Base-by-base conservation (phyloP, 1,140 invertebrate genomes). In the Drosophila varians region DNA sequence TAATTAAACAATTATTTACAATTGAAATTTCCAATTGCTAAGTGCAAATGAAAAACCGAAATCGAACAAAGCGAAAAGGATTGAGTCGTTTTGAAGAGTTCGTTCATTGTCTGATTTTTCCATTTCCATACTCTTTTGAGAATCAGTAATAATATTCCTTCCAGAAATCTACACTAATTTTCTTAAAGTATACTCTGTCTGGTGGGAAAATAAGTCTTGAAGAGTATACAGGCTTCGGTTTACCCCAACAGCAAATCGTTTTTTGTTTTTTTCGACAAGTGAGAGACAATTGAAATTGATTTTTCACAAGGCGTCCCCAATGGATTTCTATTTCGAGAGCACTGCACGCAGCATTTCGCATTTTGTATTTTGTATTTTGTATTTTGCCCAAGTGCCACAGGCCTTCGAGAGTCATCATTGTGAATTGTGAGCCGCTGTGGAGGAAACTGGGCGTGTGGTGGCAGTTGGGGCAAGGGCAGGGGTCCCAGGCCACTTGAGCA, bases 1-100 rank as follows among this genome's bases (percentile, higher is more conserved):
- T 84, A 84, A 84, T 84, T 86, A 86, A 83, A 66, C 65, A 74
- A 83, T 82, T 79, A 79, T 79, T 76, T 80, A 78, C 80, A 80
- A 84, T 84, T 84, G 65, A 87, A 82, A 82, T 73, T 70, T 45
- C 46, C 74, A 84, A 70, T 82, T 60, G 64, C 70, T 43, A 69
- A 78, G 61, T 78, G 75, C 74, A 79, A 69, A 74, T 38, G 57
- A 60, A 74, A 78, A 51, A 49, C 21, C 47, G 47, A 70, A 74
- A 57, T 26, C 62, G 65, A 62, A 73, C 71, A 61, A 73, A 73
- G 43, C 42, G 16, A 14, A 49, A 62, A 45, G 28, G 56, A 47
- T 54, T 61, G 40, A 71, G 26, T 60, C 48, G 42, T 40, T 62
- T 31, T 56, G 56, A 28, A 48, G 18, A 23, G 47, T 18, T 42